Base-by-base conservation (phyloP, 2,888 invertebrate species). In the Buathra laborator region DNA sequence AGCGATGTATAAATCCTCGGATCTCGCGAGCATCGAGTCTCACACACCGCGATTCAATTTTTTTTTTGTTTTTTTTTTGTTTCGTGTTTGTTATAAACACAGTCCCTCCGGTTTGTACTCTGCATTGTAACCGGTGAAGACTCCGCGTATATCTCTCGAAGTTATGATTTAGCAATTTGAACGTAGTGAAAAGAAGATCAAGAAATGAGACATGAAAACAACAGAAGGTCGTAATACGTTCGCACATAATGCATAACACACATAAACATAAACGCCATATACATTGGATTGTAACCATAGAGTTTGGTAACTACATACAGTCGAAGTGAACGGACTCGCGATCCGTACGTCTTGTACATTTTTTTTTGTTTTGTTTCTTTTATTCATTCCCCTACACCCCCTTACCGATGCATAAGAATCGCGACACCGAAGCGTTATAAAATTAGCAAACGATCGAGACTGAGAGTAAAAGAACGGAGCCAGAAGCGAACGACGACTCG, bases 191-290 rank as follows among this genome's bases (percentile, higher is more conserved):
- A 82, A 77, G 76, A 82, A 77, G 82, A 71, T 82, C 77, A 44
- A 71, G 82, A 82, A 82, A 82, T 64, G 75, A 76, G 81, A 81
- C 53, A 64, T 24, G 82, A 56, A 82, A 77, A 82, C 82, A 82
- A 77, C 82, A 77, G 82, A 82, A 82, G 82, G 77, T 82, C 77
- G 75, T 81, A 70, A 56, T 44, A 81, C 70, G 24, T 64, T 46
- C 43, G 70, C 67, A 46, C 51, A 59, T 75, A 62, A 81, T 81
- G 75, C 81, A 68, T 67, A 68, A 66, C 56, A 14, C 70, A 14
- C 70, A 70, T 70, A 70, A 70, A 70, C 29, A 62, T 48, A 62
- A 37, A 14, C 46, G 43, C n/a, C 16, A 32, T 66, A 59, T 56
- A 29, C 56, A 53, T 59, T 46, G 19, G 16, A 5, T 16, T 44